Evolutionary conservation across 2,113 vertebrate genomes (phyloP).

Genomic region (Amazona guildingii): DNA sequence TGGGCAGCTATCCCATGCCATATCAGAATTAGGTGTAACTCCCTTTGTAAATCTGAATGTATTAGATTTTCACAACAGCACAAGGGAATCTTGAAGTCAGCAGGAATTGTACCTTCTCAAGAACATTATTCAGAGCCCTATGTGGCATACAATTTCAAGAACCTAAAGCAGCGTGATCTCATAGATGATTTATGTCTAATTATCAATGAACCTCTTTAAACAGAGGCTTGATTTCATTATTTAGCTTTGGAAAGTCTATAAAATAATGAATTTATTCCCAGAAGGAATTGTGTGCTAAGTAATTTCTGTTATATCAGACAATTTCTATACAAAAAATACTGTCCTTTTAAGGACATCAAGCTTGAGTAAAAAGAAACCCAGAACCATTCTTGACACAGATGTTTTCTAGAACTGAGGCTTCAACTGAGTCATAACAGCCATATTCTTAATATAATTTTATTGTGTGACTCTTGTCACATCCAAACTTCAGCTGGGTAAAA

Average conservation of each 20-base stretch:
- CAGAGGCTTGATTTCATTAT: not conserved
- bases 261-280: not conserved
- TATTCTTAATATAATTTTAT: not conserved
- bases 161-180: accelerated
- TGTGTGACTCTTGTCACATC: not conserved
- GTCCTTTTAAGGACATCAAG: not conserved
- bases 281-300: not conserved
- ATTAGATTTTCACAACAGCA: not conserved
- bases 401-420: not conserved
- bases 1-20: not conserved
- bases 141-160: not conserved
- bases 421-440: not conserved
- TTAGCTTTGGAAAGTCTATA: not conserved
- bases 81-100: not conserved
- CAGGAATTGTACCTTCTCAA: not conserved
- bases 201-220: not conserved
- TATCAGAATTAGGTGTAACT: not conserved
- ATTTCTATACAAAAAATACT: not conserved
- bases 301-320: not conserved
- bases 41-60: not conserved
- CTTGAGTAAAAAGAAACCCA: not conserved
- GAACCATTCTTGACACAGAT: not conserved
- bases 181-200: not conserved
- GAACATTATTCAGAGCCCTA: not conserved
- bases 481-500: not conserved